These are phyloP conservation scores for Ovis aries DNA, from an alignment of 2,113 vertebrate genomes.

Conservation along the genomic window ARS-UI_Ramb_v3.0 NC_056054.1:151727001-151727500, in stretches of 20 bases:
- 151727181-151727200: neutral
- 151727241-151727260: neutral
- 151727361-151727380: accelerated
- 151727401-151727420: neutral
- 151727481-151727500: neutral
- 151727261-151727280: neutral
- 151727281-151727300: neutral
- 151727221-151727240: neutral
- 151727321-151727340: neutral
- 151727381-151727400: neutral
- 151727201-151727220: neutral
- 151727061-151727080: accelerated
- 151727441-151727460: neutral
- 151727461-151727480: accelerated
- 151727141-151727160: neutral
- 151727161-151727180: neutral
- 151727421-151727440: accelerated
- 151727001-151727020: neutral
- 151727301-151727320: neutral
- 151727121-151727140: neutral
- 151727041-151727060: neutral
- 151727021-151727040: neutral
- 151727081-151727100: accelerated
- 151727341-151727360: neutral
- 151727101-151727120: neutral